Base-by-base conservation (phyloP, 2,113 vertebrate genomes). In the Cololabis saira region DNA sequence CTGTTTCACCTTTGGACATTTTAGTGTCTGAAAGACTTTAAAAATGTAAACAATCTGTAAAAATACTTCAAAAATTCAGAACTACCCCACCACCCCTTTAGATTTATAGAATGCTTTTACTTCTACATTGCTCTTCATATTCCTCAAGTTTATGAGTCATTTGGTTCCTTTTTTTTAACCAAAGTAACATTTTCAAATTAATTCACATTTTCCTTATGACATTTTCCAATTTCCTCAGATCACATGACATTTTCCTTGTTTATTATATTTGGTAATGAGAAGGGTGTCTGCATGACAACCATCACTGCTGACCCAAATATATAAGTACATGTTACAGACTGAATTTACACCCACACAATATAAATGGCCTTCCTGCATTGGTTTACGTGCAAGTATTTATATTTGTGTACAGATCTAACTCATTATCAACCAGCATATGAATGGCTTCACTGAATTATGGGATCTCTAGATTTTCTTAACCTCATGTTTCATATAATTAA, bases 401-500 rank as follows among this genome's bases (percentile, higher is more conserved):
- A 19, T 58, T 63, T 47, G 21, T 27, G 19, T 13, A 19, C 10
- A 54, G 27, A 14, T 37, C 9, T 37, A 57, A 24, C 43, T 42
- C 21, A 53, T 51, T 45, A 41, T 51, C 19, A 59, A 44, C 41
- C 44, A 19, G 6, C 12, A 8, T 16, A 63, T 73, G 30, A 77
- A 40, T 33, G 21, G 50, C 43, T 50, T 72, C 40, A 54, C 15
- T 33, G 27, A 65, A 81, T 71, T 51, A 67, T 16, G 42, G 22
- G 47, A 54, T 44, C 61, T 81, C 57, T 84, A 76, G 73, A 54
- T 76, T 43, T 63, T 55, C 67, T 75, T 60, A 66, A 63, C 40
- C 58, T 75, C 48, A 0, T 13, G 44, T 40, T 70, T 73, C 71
- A 67, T 68, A 65, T 64, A 42, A 76, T 22, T 1, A 37, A 4